Evolutionary conservation across 2,888 invertebrate genomes (phyloP).

Genomic region (Sinodicranocentrus sp.): DNA sequence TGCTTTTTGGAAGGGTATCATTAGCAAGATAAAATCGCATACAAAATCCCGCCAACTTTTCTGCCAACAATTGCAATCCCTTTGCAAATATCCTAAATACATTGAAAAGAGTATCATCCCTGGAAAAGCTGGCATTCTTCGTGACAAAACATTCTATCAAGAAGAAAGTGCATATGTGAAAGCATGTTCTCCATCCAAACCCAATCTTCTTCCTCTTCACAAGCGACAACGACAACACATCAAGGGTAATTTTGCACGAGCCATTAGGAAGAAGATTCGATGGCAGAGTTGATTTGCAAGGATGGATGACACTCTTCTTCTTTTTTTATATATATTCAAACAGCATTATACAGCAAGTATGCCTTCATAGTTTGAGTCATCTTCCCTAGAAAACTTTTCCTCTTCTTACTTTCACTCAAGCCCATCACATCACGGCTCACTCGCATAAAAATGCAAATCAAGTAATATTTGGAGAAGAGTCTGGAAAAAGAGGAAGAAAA

Average conservation of each 20-base stretch:
- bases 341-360: too few relatives aligned
- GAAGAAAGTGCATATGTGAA: too few relatives aligned
- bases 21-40: constrained; percentile 47
- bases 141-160: too few relatives aligned
- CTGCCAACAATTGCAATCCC: constrained; percentile 10
- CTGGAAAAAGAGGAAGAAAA: constrained; percentile 37
- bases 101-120: constrained; percentile 2
- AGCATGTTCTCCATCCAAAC: not conserved
- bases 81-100: too few relatives aligned
- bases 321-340: too few relatives aligned
- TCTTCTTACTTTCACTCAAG: not conserved
- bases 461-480: constrained; percentile 62
- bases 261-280: constrained; percentile 60
- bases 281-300: constrained; percentile 61
- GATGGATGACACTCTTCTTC: constrained; percentile 28
- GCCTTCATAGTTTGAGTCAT: not conserved
- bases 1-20: constrained; percentile 28
- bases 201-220: not conserved
- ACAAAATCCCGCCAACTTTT: constrained; percentile 17
- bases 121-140: too few relatives aligned
- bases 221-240: constrained; percentile 33
- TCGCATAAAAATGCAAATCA: constrained; percentile 67
- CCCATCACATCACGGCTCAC: constrained; percentile 39
- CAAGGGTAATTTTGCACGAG: constrained; percentile 65
- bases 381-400: constrained; percentile 7